phyloP scores from a whole-genome alignment of 2,888 invertebrate genomes.

The Endomychus coccineus region DNA sequence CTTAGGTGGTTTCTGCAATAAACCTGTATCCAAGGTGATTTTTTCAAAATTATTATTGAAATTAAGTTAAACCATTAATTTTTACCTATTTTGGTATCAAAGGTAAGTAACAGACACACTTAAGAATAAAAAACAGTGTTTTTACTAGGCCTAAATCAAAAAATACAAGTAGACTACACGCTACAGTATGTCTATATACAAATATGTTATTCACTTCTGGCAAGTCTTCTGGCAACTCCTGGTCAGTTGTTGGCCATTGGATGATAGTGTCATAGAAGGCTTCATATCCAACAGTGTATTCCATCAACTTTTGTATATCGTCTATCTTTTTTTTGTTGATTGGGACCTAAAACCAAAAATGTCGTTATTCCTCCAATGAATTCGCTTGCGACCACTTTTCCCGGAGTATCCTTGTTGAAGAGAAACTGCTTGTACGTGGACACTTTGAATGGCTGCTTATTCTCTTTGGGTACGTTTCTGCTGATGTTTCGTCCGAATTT shows the following conservation, averaged over 20 bases:
- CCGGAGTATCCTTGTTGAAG: constrained; percentile 5
- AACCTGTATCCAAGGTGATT: too few relatives aligned
- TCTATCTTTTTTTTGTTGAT: constrained; percentile 1
- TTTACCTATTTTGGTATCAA: too few relatives aligned
- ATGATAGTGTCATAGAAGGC: constrained; percentile 4
- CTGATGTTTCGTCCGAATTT: too few relatives aligned
- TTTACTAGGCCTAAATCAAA: constrained; percentile 2
- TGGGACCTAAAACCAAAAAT: neutral
- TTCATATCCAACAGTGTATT: constrained; percentile 4
- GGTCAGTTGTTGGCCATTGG: constrained; percentile 3
- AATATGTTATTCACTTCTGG: neutral
- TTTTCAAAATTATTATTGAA: too few relatives aligned
- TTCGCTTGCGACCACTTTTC: constrained; percentile 7
- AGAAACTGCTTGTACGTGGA: constrained; percentile 6
- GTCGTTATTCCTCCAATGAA: constrained; percentile 5
- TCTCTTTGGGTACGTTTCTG: too few relatives aligned
- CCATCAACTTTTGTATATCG: too few relatives aligned
- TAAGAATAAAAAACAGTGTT: too few relatives aligned
- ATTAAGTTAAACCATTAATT: too few relatives aligned
- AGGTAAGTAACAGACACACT: too few relatives aligned
- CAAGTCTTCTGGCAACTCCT: neutral
- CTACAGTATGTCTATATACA: neutral
- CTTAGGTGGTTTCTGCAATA: too few relatives aligned
- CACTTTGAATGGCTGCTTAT: too few relatives aligned
- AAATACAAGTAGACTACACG: constrained; percentile 2